Evolutionary conservation across 2,888 invertebrate genomes (phyloP).

Genomic region (Labia minor): DNA sequence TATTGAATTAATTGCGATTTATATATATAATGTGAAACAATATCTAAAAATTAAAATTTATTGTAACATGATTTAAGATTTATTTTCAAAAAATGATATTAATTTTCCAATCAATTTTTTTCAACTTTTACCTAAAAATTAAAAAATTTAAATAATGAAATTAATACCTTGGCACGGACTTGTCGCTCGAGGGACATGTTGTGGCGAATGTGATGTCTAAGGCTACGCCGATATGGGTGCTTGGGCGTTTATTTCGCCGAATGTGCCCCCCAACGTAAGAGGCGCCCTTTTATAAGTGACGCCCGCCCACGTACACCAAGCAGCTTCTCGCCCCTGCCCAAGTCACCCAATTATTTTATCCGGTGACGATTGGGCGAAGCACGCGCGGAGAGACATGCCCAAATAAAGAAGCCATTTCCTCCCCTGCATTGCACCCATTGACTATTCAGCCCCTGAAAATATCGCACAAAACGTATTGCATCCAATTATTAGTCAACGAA

Average conservation of each 20-base stretch:
- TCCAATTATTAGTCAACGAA: no score
- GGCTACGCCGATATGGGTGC: neutral
- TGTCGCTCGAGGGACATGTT: slow-evolving; percentile 86
- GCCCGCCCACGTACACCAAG: neutral
- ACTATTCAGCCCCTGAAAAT: no score
- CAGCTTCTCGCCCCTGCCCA: neutral
- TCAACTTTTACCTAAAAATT: no score
- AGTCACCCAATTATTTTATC: neutral
- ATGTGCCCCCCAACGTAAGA: neutral
- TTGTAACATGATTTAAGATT: no score
- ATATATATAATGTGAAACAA: no score
- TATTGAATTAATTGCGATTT: no score
- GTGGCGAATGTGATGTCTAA: neutral
- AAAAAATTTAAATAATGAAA: no score
- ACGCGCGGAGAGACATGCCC: neutral
- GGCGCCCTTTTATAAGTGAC: neutral
- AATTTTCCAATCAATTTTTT: no score
- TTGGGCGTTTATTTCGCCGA: neutral
- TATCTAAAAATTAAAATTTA: no score
- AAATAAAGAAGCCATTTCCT: neutral
- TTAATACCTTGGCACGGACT: slow-evolving; percentile 85
- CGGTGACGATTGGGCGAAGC: neutral
- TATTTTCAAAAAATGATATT: no score
- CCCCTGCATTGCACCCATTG: neutral
- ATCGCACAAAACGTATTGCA: no score